These are phyloP conservation scores for Acyrthosiphon pisum DNA, from an alignment of 1,140 invertebrate species.

Conservation along the genomic window DNA sequence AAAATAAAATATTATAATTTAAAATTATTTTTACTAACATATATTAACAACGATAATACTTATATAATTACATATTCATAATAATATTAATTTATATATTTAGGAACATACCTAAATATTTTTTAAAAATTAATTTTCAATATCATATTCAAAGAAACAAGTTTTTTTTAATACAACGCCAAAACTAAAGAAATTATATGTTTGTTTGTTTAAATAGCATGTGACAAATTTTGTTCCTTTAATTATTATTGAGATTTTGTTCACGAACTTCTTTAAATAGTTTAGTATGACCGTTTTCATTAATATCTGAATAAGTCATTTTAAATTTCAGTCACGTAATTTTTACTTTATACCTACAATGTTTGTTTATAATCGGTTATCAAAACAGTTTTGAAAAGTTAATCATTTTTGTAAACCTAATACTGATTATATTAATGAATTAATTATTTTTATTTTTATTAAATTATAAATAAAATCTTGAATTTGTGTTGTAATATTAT, in stretches of 20 bases:
- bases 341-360: too few species aligned
- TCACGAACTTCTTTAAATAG: background rate
- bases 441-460: background rate
- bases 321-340: slow-evolving; percentile 7
- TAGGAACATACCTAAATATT: too few species aligned
- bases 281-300: background rate
- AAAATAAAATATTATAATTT: too few species aligned
- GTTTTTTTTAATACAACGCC: background rate
- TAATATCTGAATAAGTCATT: background rate
- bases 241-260: background rate
- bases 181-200: background rate
- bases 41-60: background rate
- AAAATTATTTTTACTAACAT: too few species aligned
- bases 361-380: slow-evolving; percentile 23
- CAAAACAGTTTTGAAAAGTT: slow-evolving; percentile 1
- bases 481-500: background rate
- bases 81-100: too few species aligned
- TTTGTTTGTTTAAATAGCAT: background rate
- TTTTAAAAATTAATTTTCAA: too few species aligned
- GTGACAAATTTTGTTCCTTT: background rate
- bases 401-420: background rate
- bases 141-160: background rate
- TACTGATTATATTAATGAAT: background rate
- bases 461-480: background rate
- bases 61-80: too few species aligned